A percentile compares a stretch with the other conserved stretches of the same genome.
Conservation (phyloP, 2,113 vertebrate genomes). For the Entomyzon cyanotis region DNA sequence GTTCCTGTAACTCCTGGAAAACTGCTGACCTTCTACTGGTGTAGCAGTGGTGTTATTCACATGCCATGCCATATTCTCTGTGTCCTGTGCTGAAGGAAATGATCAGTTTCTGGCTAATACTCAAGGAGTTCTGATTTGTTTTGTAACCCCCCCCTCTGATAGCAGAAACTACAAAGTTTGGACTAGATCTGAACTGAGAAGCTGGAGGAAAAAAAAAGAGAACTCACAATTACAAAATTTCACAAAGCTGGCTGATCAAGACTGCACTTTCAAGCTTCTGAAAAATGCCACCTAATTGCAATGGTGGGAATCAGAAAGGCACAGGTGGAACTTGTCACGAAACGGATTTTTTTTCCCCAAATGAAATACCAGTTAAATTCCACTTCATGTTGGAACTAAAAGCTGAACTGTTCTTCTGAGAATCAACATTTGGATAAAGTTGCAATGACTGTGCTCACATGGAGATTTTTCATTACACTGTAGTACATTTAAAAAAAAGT, state of each 20-base stretch:
- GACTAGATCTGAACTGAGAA: not conserved
- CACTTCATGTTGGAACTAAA: not conserved
- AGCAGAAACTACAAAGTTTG: not conserved
- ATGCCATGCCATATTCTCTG: not conserved
- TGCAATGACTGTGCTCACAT: not conserved
- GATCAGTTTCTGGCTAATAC: not conserved
- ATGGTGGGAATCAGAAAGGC: not conserved
- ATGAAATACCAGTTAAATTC: not conserved
- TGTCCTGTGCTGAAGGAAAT: not conserved
- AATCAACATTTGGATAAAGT: not conserved
- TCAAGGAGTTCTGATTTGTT: not conserved
- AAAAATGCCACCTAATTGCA: not conserved
- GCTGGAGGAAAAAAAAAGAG: not conserved
- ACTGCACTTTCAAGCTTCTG: not conserved
- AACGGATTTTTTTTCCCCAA: not conserved
- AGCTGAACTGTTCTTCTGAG: not conserved
- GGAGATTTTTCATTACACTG: not conserved
- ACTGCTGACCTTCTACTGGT: not conserved
- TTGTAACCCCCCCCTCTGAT: not conserved
- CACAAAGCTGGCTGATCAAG: not conserved
- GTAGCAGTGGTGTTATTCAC: not conserved
- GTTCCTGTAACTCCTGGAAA: not conserved
- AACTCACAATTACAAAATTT: not conserved
- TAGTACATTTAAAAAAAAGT: not conserved
- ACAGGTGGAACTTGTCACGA: rapidly evolving